A percentile compares a stretch with the other conserved stretches of the same genome.
phyloP scores from a whole-genome alignment of 2,113 vertebrate species.

The Dryoscopus gambensis region DNA sequence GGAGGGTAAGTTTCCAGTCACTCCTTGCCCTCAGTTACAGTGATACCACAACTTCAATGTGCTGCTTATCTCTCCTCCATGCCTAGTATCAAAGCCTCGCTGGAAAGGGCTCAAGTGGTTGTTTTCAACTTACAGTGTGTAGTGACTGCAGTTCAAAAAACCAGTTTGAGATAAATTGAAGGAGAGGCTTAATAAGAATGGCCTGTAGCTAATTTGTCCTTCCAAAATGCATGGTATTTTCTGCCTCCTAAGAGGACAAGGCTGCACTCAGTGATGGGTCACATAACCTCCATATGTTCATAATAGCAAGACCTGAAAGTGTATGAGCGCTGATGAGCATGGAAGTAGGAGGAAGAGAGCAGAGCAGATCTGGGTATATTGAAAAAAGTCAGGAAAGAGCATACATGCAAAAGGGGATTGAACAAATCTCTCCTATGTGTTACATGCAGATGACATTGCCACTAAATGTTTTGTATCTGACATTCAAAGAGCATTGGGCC shows the following conservation, averaged over 20 bases:
- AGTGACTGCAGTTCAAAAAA: constrained; percentile 8
- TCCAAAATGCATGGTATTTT: not conserved
- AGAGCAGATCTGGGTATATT: not conserved
- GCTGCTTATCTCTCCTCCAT: constrained; percentile 24
- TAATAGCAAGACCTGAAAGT: not conserved
- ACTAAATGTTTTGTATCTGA: not conserved
- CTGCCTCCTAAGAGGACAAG: not conserved
- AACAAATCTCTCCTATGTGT: not conserved
- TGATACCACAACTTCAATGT: not conserved
- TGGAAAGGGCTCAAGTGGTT: constrained; percentile 34
- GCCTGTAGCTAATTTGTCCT: not conserved
- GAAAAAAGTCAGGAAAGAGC: not conserved
- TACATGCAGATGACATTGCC: not conserved
- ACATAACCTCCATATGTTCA: not conserved
- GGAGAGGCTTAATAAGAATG: not conserved
- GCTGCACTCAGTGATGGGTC: not conserved
- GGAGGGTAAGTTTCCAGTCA: constrained; percentile 26
- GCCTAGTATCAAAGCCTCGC: not conserved
- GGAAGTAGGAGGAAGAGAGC: not conserved
- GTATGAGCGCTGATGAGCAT: not conserved
- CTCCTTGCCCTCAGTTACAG: constrained; percentile 1
- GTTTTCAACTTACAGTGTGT: constrained; percentile 20
- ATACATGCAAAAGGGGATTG: not conserved
- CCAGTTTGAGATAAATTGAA: constrained; percentile 14
- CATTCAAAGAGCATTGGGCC: not conserved